phyloP scores from a whole-genome alignment of 1,140 invertebrate genomes.

The Ceratosolen fusciceps region DNA sequence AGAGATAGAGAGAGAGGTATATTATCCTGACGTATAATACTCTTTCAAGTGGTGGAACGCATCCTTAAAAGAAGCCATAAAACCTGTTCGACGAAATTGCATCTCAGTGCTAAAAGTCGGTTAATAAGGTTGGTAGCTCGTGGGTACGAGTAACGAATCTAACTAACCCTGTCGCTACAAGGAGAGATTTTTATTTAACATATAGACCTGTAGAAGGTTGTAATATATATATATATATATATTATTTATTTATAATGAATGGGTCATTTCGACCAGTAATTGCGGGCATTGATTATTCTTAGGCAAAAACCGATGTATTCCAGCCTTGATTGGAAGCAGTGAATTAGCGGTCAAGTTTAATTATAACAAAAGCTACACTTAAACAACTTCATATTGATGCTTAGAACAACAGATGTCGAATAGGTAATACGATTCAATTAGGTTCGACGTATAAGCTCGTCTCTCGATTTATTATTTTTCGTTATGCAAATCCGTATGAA shows the following conservation, averaged over 20 bases:
- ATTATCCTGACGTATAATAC: conserved; percentile 19
- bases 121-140: too few species aligned
- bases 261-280: conserved; percentile 66
- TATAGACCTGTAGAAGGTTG: conserved; percentile 19
- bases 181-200: background rate
- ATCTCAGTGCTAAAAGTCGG: background rate
- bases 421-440: background rate
- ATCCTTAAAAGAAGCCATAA: conserved; percentile 41
- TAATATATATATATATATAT: conserved; percentile 50
- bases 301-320: background rate
- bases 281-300: conserved; percentile 63
- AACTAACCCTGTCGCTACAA: background rate
- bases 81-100: conserved; percentile 27
- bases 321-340: conserved; percentile 61
- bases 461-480: background rate
- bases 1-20: too few species aligned
- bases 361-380: conserved; percentile 65
- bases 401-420: conserved; percentile 58
- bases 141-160: background rate
- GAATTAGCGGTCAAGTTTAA: conserved; percentile 66
- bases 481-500: background rate
- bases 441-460: background rate
- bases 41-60: conserved; percentile 15
- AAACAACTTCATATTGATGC: conserved; percentile 63
- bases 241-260: conserved; percentile 59